Evolutionary conservation across 2,113 vertebrate species (phyloP), one percentile per base, ranked within the genome.

Genomic region (Lathamus discolor): DNA sequence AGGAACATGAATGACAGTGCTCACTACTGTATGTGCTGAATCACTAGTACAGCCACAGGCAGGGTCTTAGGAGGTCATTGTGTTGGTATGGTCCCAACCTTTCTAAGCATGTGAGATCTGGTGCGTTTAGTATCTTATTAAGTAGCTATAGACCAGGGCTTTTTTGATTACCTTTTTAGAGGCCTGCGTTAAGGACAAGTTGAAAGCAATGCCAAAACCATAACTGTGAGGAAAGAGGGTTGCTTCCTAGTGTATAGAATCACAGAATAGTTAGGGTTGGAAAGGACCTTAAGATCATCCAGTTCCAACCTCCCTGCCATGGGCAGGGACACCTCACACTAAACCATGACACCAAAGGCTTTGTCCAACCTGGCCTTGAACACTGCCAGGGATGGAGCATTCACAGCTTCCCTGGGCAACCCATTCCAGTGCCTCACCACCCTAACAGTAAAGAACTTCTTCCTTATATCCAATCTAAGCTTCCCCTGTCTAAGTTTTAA

Each of bases 1-100:
- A 80, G 76, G 18, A 35, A 11, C 0, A 1, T 35, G 17, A 39
- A 16, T 68, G 14, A 1, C 10, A n/a, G 7, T 1, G 1, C 13
- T 75, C 1, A 0, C 33, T 18, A 7, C 33, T 41, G 18, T 55
- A 18, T 31, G 22, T 22, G 59, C 20, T 55, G 28, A 61, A 55
- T 51, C 76, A 23, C 19, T 27, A 48, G 39, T n/a, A 31, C 9
- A 88, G 52, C 35, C 39, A 59, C n/a, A 24, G 39, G 16, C 28
- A n/a, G 3, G 22, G 25, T 64, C n/a, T 46, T 28, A 10, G 31
- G 67, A 88, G 23, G 33, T 57, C 54, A 11, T 33, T 79, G 44
- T 35, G 49, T 12, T 72, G 15, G 17, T 51, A 5, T 43, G 70
- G 27, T 63, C 88, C 35, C 51, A 89, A 1, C 11, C 13, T 77